phyloP scores from a whole-genome alignment of 2,888 invertebrate genomes.

The Eupithecia inturbata region DNA sequence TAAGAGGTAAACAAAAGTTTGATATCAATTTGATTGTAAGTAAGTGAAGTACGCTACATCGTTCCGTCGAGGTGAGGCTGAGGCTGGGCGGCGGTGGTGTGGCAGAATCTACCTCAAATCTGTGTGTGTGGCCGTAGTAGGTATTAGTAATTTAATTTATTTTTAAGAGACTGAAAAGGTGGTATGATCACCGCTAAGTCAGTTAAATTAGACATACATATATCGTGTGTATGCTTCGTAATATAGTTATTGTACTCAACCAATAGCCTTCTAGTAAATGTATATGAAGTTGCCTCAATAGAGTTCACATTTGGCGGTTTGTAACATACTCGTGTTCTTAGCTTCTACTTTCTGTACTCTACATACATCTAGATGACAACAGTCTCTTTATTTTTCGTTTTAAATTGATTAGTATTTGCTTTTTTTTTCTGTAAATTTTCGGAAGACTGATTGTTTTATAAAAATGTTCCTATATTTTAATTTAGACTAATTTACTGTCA shows the following conservation, averaged over 20 bases:
- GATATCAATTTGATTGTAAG: slow-evolving; percentile 36
- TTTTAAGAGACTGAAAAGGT: slow-evolving; percentile 80
- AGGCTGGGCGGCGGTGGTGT: slow-evolving; percentile 11
- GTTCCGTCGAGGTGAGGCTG: slow-evolving; percentile 2
- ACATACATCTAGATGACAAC: slow-evolving; percentile 68
- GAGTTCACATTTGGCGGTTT: slow-evolving; percentile 41
- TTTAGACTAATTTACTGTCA: slow-evolving; percentile 82
- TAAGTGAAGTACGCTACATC: slow-evolving; percentile 32
- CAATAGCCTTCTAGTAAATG: slow-evolving; percentile 46
- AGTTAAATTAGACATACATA: slow-evolving; percentile 37
- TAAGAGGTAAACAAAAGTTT: slow-evolving; percentile 38
- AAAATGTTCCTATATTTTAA: slow-evolving; percentile 83
- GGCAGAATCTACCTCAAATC: slow-evolving; percentile 37
- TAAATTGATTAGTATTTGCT: slow-evolving; percentile 63
- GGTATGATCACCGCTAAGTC: slow-evolving; percentile 76
- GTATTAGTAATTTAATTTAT: slow-evolving; percentile 44
- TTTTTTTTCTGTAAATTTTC: slow-evolving; percentile 77
- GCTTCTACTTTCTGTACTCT: slow-evolving; percentile 46
- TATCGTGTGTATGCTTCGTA: slow-evolving; percentile 37
- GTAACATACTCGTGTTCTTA: slow-evolving; percentile 41
- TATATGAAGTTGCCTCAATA: slow-evolving; percentile 40
- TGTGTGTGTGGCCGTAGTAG: slow-evolving; percentile 45
- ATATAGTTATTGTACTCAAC: slow-evolving; percentile 38
- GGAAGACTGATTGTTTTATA: slow-evolving; percentile 74
- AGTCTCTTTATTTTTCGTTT: slow-evolving; percentile 63